These are phyloP conservation scores for Mylabris sibirica DNA, from an alignment of 2,888 invertebrate genomes.

Conservation along the genomic window DNA sequence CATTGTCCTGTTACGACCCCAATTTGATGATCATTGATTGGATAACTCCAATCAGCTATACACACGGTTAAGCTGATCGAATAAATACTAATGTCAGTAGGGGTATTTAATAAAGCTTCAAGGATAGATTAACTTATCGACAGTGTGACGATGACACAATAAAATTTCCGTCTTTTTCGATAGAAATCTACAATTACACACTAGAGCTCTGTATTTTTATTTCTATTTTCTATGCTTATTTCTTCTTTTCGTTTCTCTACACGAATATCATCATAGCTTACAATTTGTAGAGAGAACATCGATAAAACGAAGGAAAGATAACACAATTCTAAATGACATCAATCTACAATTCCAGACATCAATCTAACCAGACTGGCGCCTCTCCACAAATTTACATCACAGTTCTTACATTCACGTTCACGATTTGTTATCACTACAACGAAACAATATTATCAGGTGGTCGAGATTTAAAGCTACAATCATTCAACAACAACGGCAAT, in stretches of 20 bases:
- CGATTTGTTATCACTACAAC: neutral
- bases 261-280: neutral
- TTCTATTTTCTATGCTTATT: neutral
- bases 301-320: neutral
- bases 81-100: constrained; percentile 43
- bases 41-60: constrained; percentile 45
- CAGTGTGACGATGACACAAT: neutral
- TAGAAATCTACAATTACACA: constrained; percentile 7
- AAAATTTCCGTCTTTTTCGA: neutral
- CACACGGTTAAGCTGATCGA: constrained; percentile 44
- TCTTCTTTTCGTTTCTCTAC: neutral
- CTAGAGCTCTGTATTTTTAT: neutral
- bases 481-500: neutral
- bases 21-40: constrained; percentile 48
- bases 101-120: constrained; percentile 28
- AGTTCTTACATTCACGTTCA: neutral
- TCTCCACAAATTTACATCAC: neutral
- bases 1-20: constrained; percentile 15
- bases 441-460: constrained; percentile 4
- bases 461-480: neutral
- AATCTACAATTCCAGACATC: constrained; percentile 10
- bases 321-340: constrained; percentile 5
- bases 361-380: constrained; percentile 3
- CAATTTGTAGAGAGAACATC: neutral
- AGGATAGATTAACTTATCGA: constrained; percentile 31